Base-by-base conservation (phyloP, 2,888 invertebrate genomes). In the Yponomeuta cagnagella region DNA sequence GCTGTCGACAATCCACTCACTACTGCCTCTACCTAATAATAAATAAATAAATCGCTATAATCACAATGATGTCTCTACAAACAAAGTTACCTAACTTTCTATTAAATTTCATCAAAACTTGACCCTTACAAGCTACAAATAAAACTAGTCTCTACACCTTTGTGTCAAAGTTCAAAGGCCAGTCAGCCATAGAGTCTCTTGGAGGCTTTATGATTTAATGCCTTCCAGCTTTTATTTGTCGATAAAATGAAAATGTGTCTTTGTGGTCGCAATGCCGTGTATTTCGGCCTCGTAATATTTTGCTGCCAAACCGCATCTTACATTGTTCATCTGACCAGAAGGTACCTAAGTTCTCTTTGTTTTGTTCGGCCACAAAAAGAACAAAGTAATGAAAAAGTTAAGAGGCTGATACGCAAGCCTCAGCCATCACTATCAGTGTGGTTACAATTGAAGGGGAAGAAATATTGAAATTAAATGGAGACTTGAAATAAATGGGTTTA, bases 161-260 rank as follows among this genome's bases (percentile, higher is more conserved):
- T 58, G 52, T 58, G 15, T 15, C 15, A 58, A 58, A 58, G 52
- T 58, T 15, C 15, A 58, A 58, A 15, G 52, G 52, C 4, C 52
- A 58, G 52, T 58, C 52, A 58, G 12, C 15, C 52, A 15, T 58
- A 58, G 52, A 4, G 12, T 15, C 15, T 15, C 52, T 15, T 12
- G 52, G 52, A 58, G 52, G 12, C 15, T 15, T 12, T 58, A 58
- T 58, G 52, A 58, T 58, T 58, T 58, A 58, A 58, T 58, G 52
- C 52, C 52, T 15, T 58, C 52, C 52, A 58, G 52, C 52, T 58
- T 58, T 58, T 58, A 58, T 58, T 58, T 58, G 52, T 58, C 52
- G 52, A 58, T 58, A 58, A 58, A 58, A 15, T 58, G 15, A 15
- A 58, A 58, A 58, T 12, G 52, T 58, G 10, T 15, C 52, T 15